Conservation (phyloP, 2,797 vertebrate genomes). For the Melanotaenia pygmaea region DNA sequence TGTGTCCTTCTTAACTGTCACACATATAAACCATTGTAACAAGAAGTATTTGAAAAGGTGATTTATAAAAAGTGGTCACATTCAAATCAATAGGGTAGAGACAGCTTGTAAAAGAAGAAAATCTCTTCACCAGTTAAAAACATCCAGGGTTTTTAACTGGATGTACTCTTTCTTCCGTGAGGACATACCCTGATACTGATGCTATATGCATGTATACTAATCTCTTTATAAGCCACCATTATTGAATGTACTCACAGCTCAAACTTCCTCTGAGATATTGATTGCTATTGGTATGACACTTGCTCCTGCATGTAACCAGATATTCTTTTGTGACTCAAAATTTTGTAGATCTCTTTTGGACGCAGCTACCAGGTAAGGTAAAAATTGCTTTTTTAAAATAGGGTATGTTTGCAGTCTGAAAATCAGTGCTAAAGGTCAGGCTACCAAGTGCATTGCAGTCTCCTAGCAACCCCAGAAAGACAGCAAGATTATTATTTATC, state of each 20-base stretch:
- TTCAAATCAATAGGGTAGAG: too few species aligned
- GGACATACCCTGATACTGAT: background rate
- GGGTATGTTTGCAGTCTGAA: background rate
- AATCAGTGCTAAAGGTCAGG: background rate
- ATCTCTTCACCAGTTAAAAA: background rate
- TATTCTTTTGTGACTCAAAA: too few species aligned
- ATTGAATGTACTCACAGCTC: too few species aligned
- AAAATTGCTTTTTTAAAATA: background rate
- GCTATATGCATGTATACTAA: background rate
- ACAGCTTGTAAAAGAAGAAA: too few species aligned
- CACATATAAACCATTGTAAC: too few species aligned
- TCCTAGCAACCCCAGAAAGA: background rate
- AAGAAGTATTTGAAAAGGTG: too few species aligned
- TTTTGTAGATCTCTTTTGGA: background rate
- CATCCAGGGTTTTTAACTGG: too few species aligned
- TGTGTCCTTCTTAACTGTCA: too few species aligned
- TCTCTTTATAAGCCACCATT: too few species aligned
- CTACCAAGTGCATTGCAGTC: background rate
- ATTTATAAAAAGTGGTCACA: too few species aligned
- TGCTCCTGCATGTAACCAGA: background rate
- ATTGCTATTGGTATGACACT: background rate
- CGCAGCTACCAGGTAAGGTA: background rate
- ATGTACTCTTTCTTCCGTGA: background rate
- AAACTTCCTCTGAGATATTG: background rate
- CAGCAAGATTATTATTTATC: background rate